Evolutionary conservation across 2,888 invertebrate species (phyloP), one percentile per base, ranked within the genome.

Genomic region (Cataglyphis altisquamis): DNA sequence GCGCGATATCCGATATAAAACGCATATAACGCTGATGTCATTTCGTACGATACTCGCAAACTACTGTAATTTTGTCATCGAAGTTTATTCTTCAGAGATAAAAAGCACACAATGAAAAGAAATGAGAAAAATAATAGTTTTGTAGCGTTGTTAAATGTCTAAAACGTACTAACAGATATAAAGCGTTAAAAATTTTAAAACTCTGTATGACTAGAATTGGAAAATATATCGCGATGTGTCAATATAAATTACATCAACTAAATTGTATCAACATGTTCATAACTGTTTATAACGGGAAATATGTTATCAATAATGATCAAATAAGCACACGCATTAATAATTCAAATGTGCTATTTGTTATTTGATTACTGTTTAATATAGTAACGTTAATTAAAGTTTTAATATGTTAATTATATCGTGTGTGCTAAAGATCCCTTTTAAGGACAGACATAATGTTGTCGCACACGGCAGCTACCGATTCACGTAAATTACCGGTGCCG

Each of bases 401-500:
- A 66, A 52, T 21, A 4, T 5, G 36, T 63, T 63, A 36, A 74
- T 52, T 55, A 25, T 25, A 32, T 8, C 32, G 6, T 18, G 18
- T 6, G 8, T 5, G 12, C 12, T 8, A 52, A 75, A 75, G 48
- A 55, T 9, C 25, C 39, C 9, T n/a, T 39, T 21, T 68, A 21
- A 52, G 55, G 55, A 41, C 55, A 60, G 18, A 15, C 57, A 21
- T 10, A 60, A 4, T 72, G 21, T 60, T 45, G 21, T 78, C 78
- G 25, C 64, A 29, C 62, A 10, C 21, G 32, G 25, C 21, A 36
- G 41, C 45, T n/a, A 60, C 8, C 70, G 25, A 80, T 72, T 80
- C 78, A 12, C 45, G 45, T 72, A 80, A 80, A 80, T 72, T 80
- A 67, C 36, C 12, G 36, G 6, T 12, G 29, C 36, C 78, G 60